These are phyloP conservation scores for Drosophila elegans DNA, from an alignment of 1,140 invertebrate species.

Conservation along the genomic window DNA sequence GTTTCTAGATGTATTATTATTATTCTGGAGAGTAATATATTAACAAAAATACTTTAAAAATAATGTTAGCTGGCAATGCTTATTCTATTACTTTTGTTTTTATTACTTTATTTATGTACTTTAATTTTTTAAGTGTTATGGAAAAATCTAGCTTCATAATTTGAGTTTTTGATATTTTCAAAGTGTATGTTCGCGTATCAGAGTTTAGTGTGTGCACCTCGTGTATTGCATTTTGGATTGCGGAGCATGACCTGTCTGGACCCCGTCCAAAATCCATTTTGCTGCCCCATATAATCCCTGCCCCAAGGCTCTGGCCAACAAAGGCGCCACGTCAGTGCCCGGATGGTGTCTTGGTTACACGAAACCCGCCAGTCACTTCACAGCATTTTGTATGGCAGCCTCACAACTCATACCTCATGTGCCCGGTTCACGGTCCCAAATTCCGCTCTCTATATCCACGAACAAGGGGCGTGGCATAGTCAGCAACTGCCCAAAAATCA, in stretches of 20 bases:
- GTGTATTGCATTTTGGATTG: slow-evolving; percentile 33
- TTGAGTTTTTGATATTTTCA: neutral
- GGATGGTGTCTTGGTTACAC: slow-evolving; percentile 38
- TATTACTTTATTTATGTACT: too few species aligned
- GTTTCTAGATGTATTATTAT: too few species aligned
- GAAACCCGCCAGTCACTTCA: slow-evolving; percentile 56
- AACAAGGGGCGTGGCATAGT: slow-evolving; percentile 12
- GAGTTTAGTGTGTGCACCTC: slow-evolving; percentile 7
- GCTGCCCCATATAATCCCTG: slow-evolving; percentile 58
- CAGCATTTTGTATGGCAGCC: slow-evolving; percentile 27
- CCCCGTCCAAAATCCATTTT: slow-evolving; percentile 60
- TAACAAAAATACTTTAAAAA: too few species aligned
- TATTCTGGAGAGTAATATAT: too few species aligned
- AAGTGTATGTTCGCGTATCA: slow-evolving; percentile 9
- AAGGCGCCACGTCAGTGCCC: slow-evolving; percentile 27
- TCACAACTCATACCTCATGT: neutral
- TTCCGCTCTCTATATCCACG: neutral
- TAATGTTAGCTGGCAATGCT: too few species aligned
- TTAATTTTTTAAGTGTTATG: neutral
- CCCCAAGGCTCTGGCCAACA: slow-evolving; percentile 52
- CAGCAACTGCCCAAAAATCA: slow-evolving; percentile 29
- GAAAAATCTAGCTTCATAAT: too few species aligned
- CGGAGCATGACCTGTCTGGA: slow-evolving; percentile 23
- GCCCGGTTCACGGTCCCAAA: neutral
- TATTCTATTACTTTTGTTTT: too few species aligned